These are phyloP conservation scores for Hippoglossus hippoglossus DNA, from an alignment of 2,797 vertebrate genomes.

Conservation along the genomic window DNA sequence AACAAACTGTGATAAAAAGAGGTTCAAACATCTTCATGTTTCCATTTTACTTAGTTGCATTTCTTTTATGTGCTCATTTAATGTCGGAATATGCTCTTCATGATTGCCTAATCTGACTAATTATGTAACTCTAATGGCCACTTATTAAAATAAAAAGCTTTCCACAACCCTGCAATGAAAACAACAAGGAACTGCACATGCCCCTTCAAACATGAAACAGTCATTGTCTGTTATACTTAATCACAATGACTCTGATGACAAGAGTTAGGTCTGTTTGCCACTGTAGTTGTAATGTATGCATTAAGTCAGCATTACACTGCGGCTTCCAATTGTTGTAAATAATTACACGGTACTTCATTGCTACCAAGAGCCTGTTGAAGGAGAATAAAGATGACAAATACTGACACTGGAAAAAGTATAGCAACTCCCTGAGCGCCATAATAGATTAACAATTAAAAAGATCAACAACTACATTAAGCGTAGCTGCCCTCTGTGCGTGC, in stretches of 20 bases:
- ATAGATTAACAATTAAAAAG: slow-evolving; percentile 77
- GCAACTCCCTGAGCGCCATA: slow-evolving; percentile 57
- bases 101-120: neutral
- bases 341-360: slow-evolving; percentile 50
- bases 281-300: slow-evolving; percentile 47
- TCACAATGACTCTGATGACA: slow-evolving; percentile 36
- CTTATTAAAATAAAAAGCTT: neutral
- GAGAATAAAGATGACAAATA: slow-evolving; percentile 67
- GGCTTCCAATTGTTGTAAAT: slow-evolving; percentile 51
- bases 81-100: neutral
- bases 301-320: slow-evolving; percentile 37
- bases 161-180: neutral
- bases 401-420: slow-evolving; percentile 49
- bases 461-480: slow-evolving; percentile 70
- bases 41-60: too few relatives aligned
- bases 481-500: slow-evolving; percentile 46
- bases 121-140: neutral
- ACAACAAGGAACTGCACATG: neutral
- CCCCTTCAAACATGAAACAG: slow-evolving; percentile 1
- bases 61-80: too few relatives aligned
- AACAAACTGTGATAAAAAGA: too few relatives aligned
- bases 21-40: too few relatives aligned
- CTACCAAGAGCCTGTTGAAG: slow-evolving; percentile 40
- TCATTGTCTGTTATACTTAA: slow-evolving; percentile 1
- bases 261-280: slow-evolving; percentile 31